A percentile compares a stretch with the other conserved stretches of the same genome.
Conservation (phyloP, 2,113 vertebrate genomes). For the Labeo rohita region DNA sequence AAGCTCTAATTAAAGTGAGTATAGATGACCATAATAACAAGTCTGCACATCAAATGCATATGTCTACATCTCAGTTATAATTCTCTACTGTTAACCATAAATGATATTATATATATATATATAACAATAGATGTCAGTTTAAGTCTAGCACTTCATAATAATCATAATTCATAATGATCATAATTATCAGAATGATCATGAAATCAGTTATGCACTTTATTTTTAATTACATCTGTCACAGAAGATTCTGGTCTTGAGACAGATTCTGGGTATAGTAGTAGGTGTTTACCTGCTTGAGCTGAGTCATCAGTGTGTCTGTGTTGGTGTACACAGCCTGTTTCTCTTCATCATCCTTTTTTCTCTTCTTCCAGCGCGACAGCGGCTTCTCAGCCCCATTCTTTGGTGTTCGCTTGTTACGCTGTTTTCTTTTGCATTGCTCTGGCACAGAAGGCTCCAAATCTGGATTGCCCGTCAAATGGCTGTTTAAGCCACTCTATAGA, state of each 20-base stretch:
- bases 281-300: conserved; percentile 67
- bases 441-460: conserved; percentile 73
- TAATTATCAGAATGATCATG: neutral
- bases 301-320: conserved; percentile 79
- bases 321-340: conserved; percentile 76
- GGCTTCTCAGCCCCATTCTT: conserved; percentile 79
- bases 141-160: neutral
- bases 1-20: neutral
- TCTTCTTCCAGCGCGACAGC: conserved; percentile 86
- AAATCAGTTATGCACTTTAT: neutral
- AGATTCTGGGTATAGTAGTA: neutral
- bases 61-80: neutral
- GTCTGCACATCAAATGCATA: neutral
- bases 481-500: conserved; percentile 68
- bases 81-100: neutral
- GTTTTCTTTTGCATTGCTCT: conserved; percentile 83
- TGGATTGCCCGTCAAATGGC: conserved; percentile 68
- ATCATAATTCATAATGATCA: neutral
- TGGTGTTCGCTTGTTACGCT: conserved; percentile 83
- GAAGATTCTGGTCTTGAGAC: too few relatives aligned
- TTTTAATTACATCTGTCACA: neutral
- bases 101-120: neutral
- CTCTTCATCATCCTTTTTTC: conserved; percentile 90
- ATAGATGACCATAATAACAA: neutral
- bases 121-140: neutral